These are phyloP conservation scores for Gryon sp. DNA, from an alignment of 1,140 invertebrate species.

Conservation along the genomic window DNA sequence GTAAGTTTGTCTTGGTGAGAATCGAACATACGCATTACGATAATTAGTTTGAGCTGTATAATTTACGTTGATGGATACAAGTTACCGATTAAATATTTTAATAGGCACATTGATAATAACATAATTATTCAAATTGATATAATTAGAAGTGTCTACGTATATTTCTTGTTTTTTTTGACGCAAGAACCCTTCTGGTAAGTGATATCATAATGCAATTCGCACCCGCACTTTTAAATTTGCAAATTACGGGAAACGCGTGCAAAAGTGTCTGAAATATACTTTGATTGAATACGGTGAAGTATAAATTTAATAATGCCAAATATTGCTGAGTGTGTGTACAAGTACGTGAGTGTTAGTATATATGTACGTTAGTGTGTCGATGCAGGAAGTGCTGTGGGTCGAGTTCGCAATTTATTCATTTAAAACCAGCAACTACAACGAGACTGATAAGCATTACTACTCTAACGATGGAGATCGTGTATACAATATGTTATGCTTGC, in stretches of 20 bases:
- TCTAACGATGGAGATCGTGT: constrained; percentile 4
- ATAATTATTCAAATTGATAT: constrained; percentile 28
- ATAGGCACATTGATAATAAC: constrained; percentile 15
- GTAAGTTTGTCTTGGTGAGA: constrained; percentile 37
- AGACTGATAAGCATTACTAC: constrained; percentile 41
- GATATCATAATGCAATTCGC: constrained; percentile 17
- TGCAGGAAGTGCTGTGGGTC: constrained; percentile 36
- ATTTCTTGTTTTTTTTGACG: constrained; percentile 17
- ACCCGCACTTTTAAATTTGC: constrained; percentile 4
- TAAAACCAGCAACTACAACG: constrained; percentile 41
- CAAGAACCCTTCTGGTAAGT: not conserved
- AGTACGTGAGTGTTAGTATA: too few relatives aligned
- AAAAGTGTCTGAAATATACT: constrained; percentile 36
- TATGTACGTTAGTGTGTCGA: too few relatives aligned
- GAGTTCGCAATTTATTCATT: constrained; percentile 60
- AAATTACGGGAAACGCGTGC: constrained; percentile 1
- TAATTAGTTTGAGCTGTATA: constrained; percentile 41
- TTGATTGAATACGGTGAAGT: constrained; percentile 40
- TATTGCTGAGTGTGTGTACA: constrained; percentile 28
- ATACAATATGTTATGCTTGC: constrained; percentile 13
- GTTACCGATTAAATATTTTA: constrained; percentile 24
- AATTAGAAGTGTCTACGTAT: constrained; percentile 10
- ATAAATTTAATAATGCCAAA: constrained; percentile 47
- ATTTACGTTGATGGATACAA: constrained; percentile 34
- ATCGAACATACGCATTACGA: constrained; percentile 33